Evolutionary conservation across 1,140 invertebrate genomes (phyloP).

Genomic region (Penaeus japonicus): DNA sequence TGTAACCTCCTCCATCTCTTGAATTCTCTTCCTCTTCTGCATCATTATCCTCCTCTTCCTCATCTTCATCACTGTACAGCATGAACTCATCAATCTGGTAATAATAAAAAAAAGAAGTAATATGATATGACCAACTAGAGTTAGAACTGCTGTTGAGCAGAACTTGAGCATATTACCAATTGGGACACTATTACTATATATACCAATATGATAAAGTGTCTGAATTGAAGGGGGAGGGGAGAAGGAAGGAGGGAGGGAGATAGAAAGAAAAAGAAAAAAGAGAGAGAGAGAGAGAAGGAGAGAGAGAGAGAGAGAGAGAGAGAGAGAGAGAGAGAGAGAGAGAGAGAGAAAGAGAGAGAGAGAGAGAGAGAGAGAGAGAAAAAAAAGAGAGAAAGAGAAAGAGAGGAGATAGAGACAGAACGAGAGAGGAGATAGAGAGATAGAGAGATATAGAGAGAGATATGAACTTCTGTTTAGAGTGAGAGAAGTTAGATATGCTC

Average conservation of each 20-base stretch:
- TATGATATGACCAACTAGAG: neutral
- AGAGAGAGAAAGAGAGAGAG: neutral
- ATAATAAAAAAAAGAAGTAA: neutral
- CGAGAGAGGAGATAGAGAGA: neutral
- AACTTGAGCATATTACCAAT: too few relatives aligned
- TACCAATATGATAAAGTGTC: too few relatives aligned
- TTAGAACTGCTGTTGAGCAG: too few relatives aligned
- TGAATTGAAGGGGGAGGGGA: neutral
- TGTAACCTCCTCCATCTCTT: slow-evolving; percentile 30
- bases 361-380: neutral
- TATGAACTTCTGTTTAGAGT: neutral
- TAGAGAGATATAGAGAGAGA: too few relatives aligned
- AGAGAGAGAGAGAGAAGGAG: neutral
- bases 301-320: neutral
- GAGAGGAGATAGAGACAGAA: neutral
- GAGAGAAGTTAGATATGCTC: neutral
- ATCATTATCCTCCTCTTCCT: slow-evolving; percentile 41
- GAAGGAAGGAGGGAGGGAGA: neutral
- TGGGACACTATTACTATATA: too few relatives aligned
- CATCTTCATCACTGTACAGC: slow-evolving; percentile 50
- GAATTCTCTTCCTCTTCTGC: slow-evolving; percentile 29
- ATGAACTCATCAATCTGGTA: slow-evolving; percentile 43
- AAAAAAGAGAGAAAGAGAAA: neutral
- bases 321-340: neutral
- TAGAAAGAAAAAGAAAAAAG: neutral